These are phyloP conservation scores for Cherax destructor DNA, from an alignment of 1,140 invertebrate species.

Conservation along the genomic window DNA sequence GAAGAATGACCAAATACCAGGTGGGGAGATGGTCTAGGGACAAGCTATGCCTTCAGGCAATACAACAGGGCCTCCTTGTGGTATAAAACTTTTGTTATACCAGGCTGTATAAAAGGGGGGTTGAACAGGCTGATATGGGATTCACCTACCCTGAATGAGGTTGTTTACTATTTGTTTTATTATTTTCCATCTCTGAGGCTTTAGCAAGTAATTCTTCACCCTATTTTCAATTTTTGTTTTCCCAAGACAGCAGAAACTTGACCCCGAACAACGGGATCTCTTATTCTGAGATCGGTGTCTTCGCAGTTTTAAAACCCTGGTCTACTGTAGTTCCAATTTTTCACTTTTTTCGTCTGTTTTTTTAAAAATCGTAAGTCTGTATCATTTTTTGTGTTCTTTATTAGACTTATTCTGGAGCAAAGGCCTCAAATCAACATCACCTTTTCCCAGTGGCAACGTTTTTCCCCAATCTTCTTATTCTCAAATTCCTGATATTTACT, in stretches of 20 bases:
- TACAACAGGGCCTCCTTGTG: conserved; percentile 20
- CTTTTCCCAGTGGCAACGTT: conserved; percentile 15
- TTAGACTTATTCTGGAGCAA: conserved; percentile 49
- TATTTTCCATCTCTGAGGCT: conserved; percentile 60
- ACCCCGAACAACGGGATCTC: conserved; percentile 54
- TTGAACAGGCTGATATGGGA: conserved; percentile 35
- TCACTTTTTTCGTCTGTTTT: conserved; percentile 15
- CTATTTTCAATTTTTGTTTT: too few species aligned
- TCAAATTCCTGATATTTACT: conserved; percentile 57
- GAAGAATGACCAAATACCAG: background rate
- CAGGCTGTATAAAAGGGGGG: conserved; percentile 48
- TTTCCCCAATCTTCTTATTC: conserved; percentile 1
- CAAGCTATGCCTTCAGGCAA: background rate
- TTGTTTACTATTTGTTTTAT: conserved; percentile 6
- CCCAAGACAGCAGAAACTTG: conserved; percentile 25
- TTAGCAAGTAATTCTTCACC: conserved; percentile 66
- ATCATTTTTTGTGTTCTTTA: conserved; percentile 47
- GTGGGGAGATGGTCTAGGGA: conserved; percentile 39
- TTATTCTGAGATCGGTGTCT: conserved; percentile 51
- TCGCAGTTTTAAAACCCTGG: conserved; percentile 1
- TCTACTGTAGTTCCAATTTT: conserved; percentile 14
- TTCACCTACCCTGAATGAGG: conserved; percentile 10
- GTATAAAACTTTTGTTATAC: conserved; percentile 24
- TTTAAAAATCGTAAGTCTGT: conserved; percentile 51
- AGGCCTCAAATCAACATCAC: conserved; percentile 69